These are phyloP conservation scores for Muschampia plurimacula DNA, from an alignment of 2,888 invertebrate species.

Conservation along the genomic window DNA sequence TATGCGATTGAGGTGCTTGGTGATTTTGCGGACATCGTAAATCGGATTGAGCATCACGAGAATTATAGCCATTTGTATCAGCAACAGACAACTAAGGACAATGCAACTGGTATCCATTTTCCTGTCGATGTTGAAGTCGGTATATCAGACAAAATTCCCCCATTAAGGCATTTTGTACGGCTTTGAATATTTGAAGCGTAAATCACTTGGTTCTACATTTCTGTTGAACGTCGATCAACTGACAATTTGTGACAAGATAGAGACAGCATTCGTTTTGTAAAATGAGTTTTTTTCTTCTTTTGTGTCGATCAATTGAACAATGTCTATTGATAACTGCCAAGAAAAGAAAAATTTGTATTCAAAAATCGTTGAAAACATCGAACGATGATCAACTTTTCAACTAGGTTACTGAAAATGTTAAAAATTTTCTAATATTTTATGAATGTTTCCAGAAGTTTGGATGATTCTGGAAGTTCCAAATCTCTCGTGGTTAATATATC, in stretches of 20 bases:
- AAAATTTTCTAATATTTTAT: background rate
- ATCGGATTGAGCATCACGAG: constrained; percentile 69
- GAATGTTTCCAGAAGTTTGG: background rate
- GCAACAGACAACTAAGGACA: constrained; percentile 58
- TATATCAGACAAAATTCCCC: constrained; percentile 36
- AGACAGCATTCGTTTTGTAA: constrained; percentile 54
- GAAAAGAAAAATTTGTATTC: constrained; percentile 39
- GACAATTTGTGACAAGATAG: constrained; percentile 53
- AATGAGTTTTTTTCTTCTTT: constrained; percentile 53
- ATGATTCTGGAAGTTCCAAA: background rate
- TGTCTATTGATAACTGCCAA: constrained; percentile 46
- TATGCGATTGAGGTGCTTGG: constrained; percentile 52
- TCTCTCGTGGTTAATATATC: background rate
- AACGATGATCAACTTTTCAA: constrained; percentile 8
- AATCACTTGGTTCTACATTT: constrained; percentile 36
- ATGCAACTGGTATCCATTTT: constrained; percentile 67
- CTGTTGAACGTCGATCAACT: constrained; percentile 46
- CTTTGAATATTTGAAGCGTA: constrained; percentile 35
- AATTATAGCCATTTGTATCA: constrained; percentile 67
- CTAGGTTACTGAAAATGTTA: constrained; percentile 1
- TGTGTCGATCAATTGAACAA: constrained; percentile 41
- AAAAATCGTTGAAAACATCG: constrained; percentile 7
- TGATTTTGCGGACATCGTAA: constrained; percentile 64
- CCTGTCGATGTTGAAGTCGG: constrained; percentile 43
- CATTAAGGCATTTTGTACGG: constrained; percentile 54